A percentile compares a stretch with the other conserved stretches of the same genome.
These are phyloP conservation scores for Drosophila pandora DNA, from an alignment of 1,140 invertebrate species.

Conservation along the genomic window DNA sequence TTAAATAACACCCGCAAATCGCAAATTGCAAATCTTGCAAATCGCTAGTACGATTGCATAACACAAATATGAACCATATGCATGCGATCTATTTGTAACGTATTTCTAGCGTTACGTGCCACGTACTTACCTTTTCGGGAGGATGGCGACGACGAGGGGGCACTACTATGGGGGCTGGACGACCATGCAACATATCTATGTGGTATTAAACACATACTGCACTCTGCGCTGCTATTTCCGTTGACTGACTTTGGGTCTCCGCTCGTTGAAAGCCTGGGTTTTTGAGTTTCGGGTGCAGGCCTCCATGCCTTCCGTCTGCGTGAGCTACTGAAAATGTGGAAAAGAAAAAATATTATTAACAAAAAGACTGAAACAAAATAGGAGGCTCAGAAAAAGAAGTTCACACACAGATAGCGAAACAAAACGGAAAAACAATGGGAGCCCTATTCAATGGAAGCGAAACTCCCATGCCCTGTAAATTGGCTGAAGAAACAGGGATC, in stretches of 20 bases:
- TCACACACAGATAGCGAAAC: slow-evolving; percentile 48
- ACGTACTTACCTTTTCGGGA: slow-evolving; percentile 4
- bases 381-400: slow-evolving; percentile 48
- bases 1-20: slow-evolving; percentile 42
- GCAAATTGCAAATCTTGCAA: slow-evolving; percentile 22
- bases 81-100: slow-evolving; percentile 53
- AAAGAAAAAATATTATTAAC: slow-evolving; percentile 23
- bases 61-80: slow-evolving; percentile 37
- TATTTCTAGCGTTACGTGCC: slow-evolving; percentile 37
- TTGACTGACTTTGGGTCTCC: slow-evolving; percentile 72
- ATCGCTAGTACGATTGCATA: slow-evolving; percentile 44
- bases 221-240: slow-evolving; percentile 62
- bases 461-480: slow-evolving; percentile 39
- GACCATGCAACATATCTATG: slow-evolving; percentile 40
- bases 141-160: not conserved
- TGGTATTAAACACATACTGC: slow-evolving; percentile 50
- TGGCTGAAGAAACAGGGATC: slow-evolving; percentile 1
- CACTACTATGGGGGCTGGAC: slow-evolving; percentile 23
- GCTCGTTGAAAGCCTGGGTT: slow-evolving; percentile 6
- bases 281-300: slow-evolving; percentile 32
- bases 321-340: slow-evolving; percentile 28
- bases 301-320: slow-evolving; percentile 67
- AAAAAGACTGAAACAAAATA: not conserved
- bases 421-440: slow-evolving; percentile 36
- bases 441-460: slow-evolving; percentile 28